Base-by-base conservation (phyloP, 2,113 vertebrate species). In the Mesembrinibis cayennensis region DNA sequence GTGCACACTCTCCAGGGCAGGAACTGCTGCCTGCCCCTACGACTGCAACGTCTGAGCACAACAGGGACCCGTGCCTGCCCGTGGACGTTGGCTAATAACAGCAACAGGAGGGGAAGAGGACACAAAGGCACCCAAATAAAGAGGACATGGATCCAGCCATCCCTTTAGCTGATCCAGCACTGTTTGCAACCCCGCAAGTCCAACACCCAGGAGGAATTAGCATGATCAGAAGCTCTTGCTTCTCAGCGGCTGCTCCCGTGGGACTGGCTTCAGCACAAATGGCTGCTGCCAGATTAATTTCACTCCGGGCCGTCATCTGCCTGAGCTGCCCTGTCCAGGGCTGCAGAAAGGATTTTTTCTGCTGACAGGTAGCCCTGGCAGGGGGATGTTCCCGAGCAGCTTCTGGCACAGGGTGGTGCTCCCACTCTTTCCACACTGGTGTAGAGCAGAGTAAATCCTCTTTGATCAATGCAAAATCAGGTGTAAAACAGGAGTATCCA, bases 401-500 rank as follows among this genome's bases (percentile, higher is more conserved):
- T 66, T 63, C 69, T 84, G 92, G 79, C 86, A 78, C 53, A 19
- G 52, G 63, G 44, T 5, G n/a, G 3, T 47, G 55, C 63, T 90
- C 76, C 82, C 72, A 55, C 66, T 95, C 53, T 45, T 92, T 53
- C 74, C 67, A 47, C 83, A 13, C 27, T 45, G 58, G 67, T 62
- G 47, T 32, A 74, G 65, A 82, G 59, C 59, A 42, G 30, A 90
- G 84, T 73, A 89, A 96, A 94, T 32, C 27, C 50, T 67, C 70
- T 77, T 85, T 62, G 61, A 94, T 92, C 84, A 94, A 71, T 93
- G 71, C 81, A 85, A 94, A 93, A 93, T 83, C 72, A 91, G 72
- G 91, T 88, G 78, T 90, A 83, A 94, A 82, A 92, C 86, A 87
- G 90, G 94, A 96, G 95, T 83, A 94, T 90, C 96, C 94, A 59